phyloP scores from a whole-genome alignment of 2,797 vertebrate genomes.

The Rhodeus uyekii region DNA sequence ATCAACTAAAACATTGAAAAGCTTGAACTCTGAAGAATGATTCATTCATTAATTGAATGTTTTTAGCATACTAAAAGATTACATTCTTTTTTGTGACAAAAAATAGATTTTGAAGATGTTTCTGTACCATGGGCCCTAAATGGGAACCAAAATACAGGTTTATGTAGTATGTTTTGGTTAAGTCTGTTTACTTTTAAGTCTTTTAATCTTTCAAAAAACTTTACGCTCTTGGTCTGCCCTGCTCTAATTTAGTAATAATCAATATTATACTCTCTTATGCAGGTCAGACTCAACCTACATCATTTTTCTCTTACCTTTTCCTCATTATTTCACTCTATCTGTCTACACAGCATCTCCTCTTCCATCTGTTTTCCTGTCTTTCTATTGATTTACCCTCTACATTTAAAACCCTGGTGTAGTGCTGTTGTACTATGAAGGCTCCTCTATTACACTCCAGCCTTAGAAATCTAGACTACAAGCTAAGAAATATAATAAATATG shows the following conservation, averaged over 20 bases:
- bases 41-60: not conserved
- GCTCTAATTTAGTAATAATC: slow-evolving; percentile 69
- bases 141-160: no score
- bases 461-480: slow-evolving; percentile 51
- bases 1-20: not conserved
- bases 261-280: slow-evolving; percentile 71
- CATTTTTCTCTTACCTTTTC: slow-evolving; percentile 46
- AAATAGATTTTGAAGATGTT: not conserved
- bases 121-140: no score
- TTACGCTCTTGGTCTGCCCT: slow-evolving; percentile 14
- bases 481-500: slow-evolving; percentile 74
- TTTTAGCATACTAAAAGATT: not conserved
- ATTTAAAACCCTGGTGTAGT: slow-evolving; percentile 35
- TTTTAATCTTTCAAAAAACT: slow-evolving; percentile 43
- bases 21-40: not conserved
- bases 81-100: not conserved
- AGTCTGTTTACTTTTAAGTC: slow-evolving; percentile 48
- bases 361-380: slow-evolving; percentile 42
- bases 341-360: slow-evolving; percentile 53
- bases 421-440: slow-evolving; percentile 40
- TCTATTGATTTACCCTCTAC: slow-evolving; percentile 49
- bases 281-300: slow-evolving; percentile 64
- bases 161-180: not conserved
- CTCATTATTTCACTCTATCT: slow-evolving; percentile 54
- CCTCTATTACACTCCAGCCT: slow-evolving; percentile 29